Base-by-base conservation (phyloP, 2,888 invertebrate genomes). In the Galeopsomyia nigrocyanea region DNA sequence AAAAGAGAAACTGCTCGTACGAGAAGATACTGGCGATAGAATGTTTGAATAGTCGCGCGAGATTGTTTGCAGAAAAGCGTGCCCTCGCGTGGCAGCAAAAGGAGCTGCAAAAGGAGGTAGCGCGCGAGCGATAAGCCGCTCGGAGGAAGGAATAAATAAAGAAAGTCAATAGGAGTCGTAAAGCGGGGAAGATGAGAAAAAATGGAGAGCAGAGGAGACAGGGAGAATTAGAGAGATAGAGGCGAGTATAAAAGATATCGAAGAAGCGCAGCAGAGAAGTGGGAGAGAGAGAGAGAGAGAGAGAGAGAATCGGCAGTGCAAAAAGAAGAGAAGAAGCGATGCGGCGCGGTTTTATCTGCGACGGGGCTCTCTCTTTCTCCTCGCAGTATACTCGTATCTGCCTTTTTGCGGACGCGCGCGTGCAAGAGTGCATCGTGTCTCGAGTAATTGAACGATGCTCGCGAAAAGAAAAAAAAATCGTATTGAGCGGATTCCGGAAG, bases 91-190 rank as follows among this genome's bases (percentile, higher is more conserved):
- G 26, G 10, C 10, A 62, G 67, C 65, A 60, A 66, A 65, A 53
- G 69, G 50, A 72, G 63, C 58, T 26, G 57, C 56, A 58, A 67
- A 22, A 60, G 50, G 60, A 60, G 46, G 57, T 61, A 68, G 64
- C 58, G 65, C 26, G 53, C 51, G 16, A 75, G 63, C 74, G 62
- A 68, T 53, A 46, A 46, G 17, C 64, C 51, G 51, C 68, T 57
- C 65, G 53, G 58, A 70, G 69, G 74, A 57, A 62, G 65, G 55
- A 19, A 60, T 53, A 69, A 69, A 65, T 61, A 65, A 60, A 71
- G 71, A 49, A 65, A 71, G 49, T n/a, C 53, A 31, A 65, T 61
- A 7, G 51, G 56, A n/a, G 51, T 46, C 58, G 69, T 65, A 60
- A 60, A 71, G 61, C 49, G 26, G 31, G 16, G 22, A 22, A 31